Evolutionary conservation across 2,113 vertebrate genomes (phyloP).

Genomic region (Epinephelus cyanopodus): DNA sequence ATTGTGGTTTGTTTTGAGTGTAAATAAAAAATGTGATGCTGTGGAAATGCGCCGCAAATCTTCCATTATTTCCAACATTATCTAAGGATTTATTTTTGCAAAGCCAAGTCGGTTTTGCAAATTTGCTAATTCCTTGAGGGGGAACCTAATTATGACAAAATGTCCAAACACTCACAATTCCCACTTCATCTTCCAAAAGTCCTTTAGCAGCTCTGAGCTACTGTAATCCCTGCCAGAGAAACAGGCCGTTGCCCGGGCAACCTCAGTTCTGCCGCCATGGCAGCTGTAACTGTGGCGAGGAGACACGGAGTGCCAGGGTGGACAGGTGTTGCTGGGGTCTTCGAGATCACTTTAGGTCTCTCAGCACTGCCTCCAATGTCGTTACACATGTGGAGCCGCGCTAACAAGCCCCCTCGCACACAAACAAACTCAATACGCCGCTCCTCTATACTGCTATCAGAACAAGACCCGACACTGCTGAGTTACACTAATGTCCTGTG

Average conservation of each 20-base stretch:
- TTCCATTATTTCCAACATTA: conserved; percentile 49
- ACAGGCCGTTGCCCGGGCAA: conserved; percentile 72
- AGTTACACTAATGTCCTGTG: conserved; percentile 60
- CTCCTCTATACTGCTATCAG: conserved; percentile 19
- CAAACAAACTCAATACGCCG: conserved; percentile 4
- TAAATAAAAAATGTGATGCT: conserved; percentile 37
- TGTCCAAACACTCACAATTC: conserved; percentile 70
- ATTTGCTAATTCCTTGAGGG: conserved; percentile 64
- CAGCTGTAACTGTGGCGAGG: conserved; percentile 69
- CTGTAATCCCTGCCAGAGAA: conserved; percentile 70
- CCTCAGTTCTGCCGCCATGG: conserved; percentile 65
- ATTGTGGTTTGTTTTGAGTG: conserved; percentile 24
- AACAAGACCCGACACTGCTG: conserved; percentile 40
- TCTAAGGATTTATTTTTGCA: conserved; percentile 27
- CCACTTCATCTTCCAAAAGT: conserved; percentile 64
- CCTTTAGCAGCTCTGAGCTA: conserved; percentile 61
- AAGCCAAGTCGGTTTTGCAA: conserved; percentile 59
- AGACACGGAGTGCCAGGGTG: conserved; percentile 60
- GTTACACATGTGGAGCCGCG: conserved; percentile 59
- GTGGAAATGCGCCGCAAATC: conserved; percentile 34
- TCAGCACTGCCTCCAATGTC: conserved; percentile 49
- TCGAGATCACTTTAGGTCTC: conserved; percentile 53
- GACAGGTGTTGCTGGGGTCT: conserved; percentile 77
- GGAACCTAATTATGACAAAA: conserved; percentile 74
- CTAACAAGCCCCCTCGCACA: conserved; percentile 66